Conservation (phyloP, 2,888 invertebrate genomes). For the Epistrophe grossulariae region DNA sequence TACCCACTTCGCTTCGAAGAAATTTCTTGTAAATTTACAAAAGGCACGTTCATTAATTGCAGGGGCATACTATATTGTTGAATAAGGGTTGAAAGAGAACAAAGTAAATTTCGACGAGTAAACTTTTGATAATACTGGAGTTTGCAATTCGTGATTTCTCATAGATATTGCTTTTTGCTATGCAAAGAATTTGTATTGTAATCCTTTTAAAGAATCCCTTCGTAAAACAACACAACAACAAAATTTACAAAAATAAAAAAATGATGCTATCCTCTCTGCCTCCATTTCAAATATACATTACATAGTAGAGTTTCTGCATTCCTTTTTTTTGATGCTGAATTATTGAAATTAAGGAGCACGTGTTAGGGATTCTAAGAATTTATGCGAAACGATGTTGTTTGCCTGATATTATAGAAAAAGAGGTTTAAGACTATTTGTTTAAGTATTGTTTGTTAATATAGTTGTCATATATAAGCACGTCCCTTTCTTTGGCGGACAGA, state of each 20-base stretch:
- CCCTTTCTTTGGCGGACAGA: too few relatives aligned
- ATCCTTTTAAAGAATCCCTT: constrained; percentile 56
- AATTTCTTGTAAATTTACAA: constrained; percentile 27
- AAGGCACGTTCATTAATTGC: constrained; percentile 54
- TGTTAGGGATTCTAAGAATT: constrained; percentile 60
- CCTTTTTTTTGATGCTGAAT: constrained; percentile 47
- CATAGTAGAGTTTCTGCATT: constrained; percentile 28
- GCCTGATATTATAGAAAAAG: constrained; percentile 3
- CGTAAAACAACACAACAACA: constrained; percentile 17
- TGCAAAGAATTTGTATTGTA: constrained; percentile 49
- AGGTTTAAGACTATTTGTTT: constrained; percentile 1
- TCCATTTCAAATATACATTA: neutral
- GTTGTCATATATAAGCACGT: neutral
- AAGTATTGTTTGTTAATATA: neutral
- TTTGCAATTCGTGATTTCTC: constrained; percentile 58
- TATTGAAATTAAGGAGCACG: constrained; percentile 64
- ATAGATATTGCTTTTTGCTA: neutral
- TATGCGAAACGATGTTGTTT: constrained; percentile 48
- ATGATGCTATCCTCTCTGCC: constrained; percentile 11
- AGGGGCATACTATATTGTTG: constrained; percentile 8
- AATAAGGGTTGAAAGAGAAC: constrained; percentile 48
- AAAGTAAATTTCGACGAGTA: constrained; percentile 4
- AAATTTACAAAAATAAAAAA: constrained; percentile 49
- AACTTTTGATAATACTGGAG: constrained; percentile 18
- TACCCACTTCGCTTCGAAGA: neutral